Evolutionary conservation across 2,888 invertebrate genomes (phyloP).

Genomic region (Aelia acuminata): DNA sequence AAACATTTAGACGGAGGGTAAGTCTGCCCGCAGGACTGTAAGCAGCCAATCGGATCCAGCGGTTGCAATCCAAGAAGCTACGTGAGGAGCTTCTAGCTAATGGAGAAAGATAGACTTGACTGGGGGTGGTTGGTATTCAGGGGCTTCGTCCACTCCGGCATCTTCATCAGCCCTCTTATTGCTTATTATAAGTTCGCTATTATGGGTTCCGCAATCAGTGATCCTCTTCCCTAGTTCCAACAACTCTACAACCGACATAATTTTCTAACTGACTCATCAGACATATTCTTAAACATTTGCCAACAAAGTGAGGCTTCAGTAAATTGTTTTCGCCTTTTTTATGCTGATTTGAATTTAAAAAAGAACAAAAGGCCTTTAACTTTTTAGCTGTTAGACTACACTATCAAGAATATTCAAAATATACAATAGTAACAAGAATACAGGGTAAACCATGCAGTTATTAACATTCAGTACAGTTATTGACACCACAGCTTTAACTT

Average conservation of each 20-base stretch:
- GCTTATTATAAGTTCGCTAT: not conserved
- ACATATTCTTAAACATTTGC: too few relatives aligned
- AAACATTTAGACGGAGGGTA: not conserved
- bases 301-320: too few relatives aligned
- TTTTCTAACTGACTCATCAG: not conserved
- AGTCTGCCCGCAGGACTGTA: not conserved
- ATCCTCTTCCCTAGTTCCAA: not conserved
- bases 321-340: too few relatives aligned
- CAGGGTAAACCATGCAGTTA: too few relatives aligned
- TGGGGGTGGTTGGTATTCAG: not conserved
- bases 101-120: not conserved
- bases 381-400: too few relatives aligned
- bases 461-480: too few relatives aligned
- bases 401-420: too few relatives aligned
- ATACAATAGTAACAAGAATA: too few relatives aligned
- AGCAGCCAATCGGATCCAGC: not conserved
- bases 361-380: too few relatives aligned
- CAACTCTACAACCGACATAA: too few relatives aligned
- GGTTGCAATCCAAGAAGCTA: not conserved
- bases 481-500: too few relatives aligned
- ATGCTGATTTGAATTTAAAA: too few relatives aligned
- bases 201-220: not conserved
- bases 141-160: not conserved
- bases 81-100: constrained; percentile 5
- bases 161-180: not conserved